These are phyloP conservation scores for Zoroaster sp. DNA, from an alignment of 53 echinoderm and acorn worm genomes.

Conservation along the genomic window DNA sequence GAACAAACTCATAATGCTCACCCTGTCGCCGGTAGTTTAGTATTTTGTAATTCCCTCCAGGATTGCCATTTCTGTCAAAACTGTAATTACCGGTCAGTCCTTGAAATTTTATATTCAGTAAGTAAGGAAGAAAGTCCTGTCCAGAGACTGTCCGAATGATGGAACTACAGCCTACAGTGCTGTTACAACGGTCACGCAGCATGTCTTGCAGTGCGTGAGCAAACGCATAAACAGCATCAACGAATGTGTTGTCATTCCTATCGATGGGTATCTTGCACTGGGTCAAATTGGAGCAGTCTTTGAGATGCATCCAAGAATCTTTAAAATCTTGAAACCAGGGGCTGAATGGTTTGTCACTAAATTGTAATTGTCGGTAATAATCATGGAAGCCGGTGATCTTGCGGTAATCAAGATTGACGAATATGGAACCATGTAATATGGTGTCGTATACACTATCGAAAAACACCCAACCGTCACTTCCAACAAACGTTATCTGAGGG, in stretches of 20 bases:
- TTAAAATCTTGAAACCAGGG: not conserved
- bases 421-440: not conserved
- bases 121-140: slow-evolving; percentile 1
- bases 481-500: not conserved
- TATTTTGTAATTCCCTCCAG: slow-evolving; percentile 46
- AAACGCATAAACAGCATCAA: slow-evolving; percentile 56
- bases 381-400: not conserved
- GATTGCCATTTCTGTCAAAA: slow-evolving; percentile 41
- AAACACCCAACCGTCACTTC: not conserved
- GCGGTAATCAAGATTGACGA: not conserved
- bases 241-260: not conserved
- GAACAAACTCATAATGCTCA: not conserved
- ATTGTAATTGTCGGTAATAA: not conserved
- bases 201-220: slow-evolving; percentile 34
- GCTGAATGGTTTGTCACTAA: not conserved
- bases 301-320: not conserved
- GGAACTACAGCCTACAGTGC: not conserved
- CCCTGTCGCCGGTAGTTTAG: not conserved
- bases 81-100: slow-evolving; percentile 21
- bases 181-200: not conserved
- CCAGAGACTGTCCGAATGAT: not conserved
- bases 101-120: slow-evolving; percentile 34
- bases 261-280: not conserved
- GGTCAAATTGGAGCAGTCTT: not conserved
- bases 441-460: not conserved